phyloP scores from a whole-genome alignment of 2,113 vertebrate genomes.

The Colinus virginianus region DNA sequence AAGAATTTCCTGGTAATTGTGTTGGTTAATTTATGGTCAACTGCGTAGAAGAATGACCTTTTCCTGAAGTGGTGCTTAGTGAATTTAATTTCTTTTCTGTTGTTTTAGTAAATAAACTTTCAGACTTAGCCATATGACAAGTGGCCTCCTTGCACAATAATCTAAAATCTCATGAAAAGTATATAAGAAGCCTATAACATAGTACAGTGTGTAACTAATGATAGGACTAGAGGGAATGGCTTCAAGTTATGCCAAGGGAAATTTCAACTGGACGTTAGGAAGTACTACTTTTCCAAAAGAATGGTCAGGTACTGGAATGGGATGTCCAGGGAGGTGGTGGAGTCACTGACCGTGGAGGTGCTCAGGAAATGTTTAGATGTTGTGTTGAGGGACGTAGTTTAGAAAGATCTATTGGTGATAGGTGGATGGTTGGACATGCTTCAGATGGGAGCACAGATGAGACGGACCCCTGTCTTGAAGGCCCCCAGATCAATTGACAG shows the following conservation, averaged over 20 bases:
- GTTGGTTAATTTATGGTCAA: background rate
- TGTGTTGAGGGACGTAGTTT: too few relatives aligned
- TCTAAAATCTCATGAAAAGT: background rate
- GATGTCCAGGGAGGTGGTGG: too few relatives aligned
- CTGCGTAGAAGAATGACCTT: background rate
- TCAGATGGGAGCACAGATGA: rapidly evolving
- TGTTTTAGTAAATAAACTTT: background rate
- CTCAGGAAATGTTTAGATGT: too few relatives aligned
- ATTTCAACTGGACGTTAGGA: too few relatives aligned
- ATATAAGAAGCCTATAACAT: background rate
- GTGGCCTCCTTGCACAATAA: background rate
- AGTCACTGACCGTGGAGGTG: too few relatives aligned
- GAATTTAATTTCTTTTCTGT: background rate
- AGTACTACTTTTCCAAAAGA: too few relatives aligned
- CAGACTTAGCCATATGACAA: background rate
- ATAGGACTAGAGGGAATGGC: too few relatives aligned
- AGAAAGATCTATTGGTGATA: too few relatives aligned
- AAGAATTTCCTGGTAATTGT: constrained; percentile 5
- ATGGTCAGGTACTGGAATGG: too few relatives aligned
- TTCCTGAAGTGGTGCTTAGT: background rate
- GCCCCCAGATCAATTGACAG: background rate
- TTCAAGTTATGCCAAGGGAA: too few relatives aligned
- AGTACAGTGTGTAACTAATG: too few relatives aligned
- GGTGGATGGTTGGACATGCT: too few relatives aligned
- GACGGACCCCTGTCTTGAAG: rapidly evolving